Conservation (phyloP, 1,140 invertebrate genomes). For the Eciton burchellii region DNA sequence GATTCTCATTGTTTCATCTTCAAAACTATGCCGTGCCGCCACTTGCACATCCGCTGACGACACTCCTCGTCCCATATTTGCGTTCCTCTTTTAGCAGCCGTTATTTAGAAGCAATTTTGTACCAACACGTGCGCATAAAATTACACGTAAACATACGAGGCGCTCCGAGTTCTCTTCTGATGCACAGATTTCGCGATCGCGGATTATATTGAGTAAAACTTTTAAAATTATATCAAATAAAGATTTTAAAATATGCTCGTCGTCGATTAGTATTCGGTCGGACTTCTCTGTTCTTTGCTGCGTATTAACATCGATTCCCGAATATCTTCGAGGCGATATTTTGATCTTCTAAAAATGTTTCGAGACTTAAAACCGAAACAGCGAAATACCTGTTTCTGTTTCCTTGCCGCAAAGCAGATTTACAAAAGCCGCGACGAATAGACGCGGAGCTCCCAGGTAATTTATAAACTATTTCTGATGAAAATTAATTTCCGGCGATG, state of each 20-base stretch:
- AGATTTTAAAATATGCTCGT: not conserved
- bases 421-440: no score
- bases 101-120: constrained; percentile 43
- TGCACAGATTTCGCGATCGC: not conserved
- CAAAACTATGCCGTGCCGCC: constrained; percentile 25
- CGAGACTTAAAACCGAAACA: not conserved
- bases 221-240: not conserved
- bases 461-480: constrained; percentile 35
- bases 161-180: not conserved
- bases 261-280: not conserved
- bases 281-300: not conserved
- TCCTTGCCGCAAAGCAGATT: not conserved
- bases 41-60: constrained; percentile 48
- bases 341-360: not conserved
- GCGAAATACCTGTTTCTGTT: not conserved
- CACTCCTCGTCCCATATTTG: constrained; percentile 39
- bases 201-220: not conserved
- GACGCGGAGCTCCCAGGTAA: constrained; percentile 5
- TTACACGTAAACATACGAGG: not conserved
- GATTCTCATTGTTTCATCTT: constrained; percentile 70
- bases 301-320: not conserved
- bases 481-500: constrained; percentile 11
- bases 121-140: not conserved
- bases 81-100: constrained; percentile 43
- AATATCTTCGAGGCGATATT: constrained; percentile 5